Evolutionary conservation across 2,888 invertebrate species (phyloP), one percentile per base, ranked within the genome.

Genomic region (Cephalotes varians): DNA sequence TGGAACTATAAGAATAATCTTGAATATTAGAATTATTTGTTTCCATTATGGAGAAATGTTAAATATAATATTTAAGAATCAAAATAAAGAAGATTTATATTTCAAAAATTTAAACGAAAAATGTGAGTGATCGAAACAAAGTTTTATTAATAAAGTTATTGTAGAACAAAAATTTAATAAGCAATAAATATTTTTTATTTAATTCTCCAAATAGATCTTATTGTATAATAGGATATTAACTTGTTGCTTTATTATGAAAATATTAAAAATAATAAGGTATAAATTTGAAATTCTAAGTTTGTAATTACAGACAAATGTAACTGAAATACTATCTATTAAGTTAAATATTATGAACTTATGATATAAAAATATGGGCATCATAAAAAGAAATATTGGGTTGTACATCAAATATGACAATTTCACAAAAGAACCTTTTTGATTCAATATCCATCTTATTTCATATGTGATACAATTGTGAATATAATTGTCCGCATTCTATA

Each of bases 381-480:
- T 64, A 84, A 74, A 67, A 84, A 74, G 71, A 10, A 74, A 9
- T 71, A 6, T 40, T 9, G 4, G 44, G 10, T 67, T 47, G 47
- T 40, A 51, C 2, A 72, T 87, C 65, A 58, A 51, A 83, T 81
- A 82, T 82, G 81, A 28, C 6, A 18, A 54, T 62, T 9, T 18
- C 15, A 49, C 40, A 77, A 54, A 79, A 83, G 77, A 83, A 84
- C 79, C 71, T 73, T 58, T 58, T 69, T 77, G 76, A 71, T 71
- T 51, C 74, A 72, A 7, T 76, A 82, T 79, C 81, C 73, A 79
- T 56, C 28, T 71, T 58, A n/a, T 73, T 56, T 85, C 60, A 69
- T 74, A 51, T n/a, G n/a, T n/a, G 47, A 80, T 28, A 37, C n/a
- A n/a, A n/a, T n/a, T n/a, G n/a, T n/a, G n/a, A n/a, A n/a, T 77